Evolutionary conservation across 2,888 invertebrate genomes (phyloP).

Genomic region (Mechanitis mazaeus): DNA sequence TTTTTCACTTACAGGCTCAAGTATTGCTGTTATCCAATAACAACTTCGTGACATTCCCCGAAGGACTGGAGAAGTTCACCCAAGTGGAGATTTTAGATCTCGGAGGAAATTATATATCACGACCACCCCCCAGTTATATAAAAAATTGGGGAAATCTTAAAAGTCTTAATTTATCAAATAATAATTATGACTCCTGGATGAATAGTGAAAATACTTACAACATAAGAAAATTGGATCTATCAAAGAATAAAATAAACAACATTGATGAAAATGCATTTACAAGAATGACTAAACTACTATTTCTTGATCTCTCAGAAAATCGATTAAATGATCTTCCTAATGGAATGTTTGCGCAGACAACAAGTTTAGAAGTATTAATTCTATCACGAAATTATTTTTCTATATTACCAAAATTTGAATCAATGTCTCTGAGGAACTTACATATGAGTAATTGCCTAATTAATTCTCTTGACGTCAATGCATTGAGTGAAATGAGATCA

Average conservation of each 20-base stretch:
- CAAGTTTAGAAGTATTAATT: conserved; percentile 76
- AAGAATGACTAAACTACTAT: conserved; percentile 71
- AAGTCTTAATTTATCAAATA: conserved; percentile 77
- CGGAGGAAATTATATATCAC: conserved; percentile 71
- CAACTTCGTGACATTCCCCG: conserved; percentile 74
- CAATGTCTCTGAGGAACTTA: conserved; percentile 74
- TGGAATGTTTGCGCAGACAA: conserved; percentile 74
- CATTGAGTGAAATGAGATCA: conserved; percentile 74
- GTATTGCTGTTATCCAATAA: conserved; percentile 80
- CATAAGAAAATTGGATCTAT: conserved; percentile 78
- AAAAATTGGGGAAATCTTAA: conserved; percentile 68
- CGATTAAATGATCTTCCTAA: conserved; percentile 76
- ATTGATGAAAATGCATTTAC: conserved; percentile 78
- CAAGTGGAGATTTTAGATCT: conserved; percentile 69
- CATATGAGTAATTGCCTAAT: conserved; percentile 82
- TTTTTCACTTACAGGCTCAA: conserved; percentile 73
- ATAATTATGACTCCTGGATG: conserved; percentile 65
- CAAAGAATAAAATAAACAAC: conserved; percentile 79
- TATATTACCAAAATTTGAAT: conserved; percentile 74
- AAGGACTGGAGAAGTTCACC: conserved; percentile 62
- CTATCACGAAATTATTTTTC: conserved; percentile 81
- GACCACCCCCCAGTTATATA: conserved; percentile 62
- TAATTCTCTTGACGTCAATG: conserved; percentile 63
- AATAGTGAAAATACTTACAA: conserved; percentile 43
- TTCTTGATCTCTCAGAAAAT: conserved; percentile 82